phyloP scores from a whole-genome alignment of 1,140 invertebrate genomes.

The Myzus persicae region DNA sequence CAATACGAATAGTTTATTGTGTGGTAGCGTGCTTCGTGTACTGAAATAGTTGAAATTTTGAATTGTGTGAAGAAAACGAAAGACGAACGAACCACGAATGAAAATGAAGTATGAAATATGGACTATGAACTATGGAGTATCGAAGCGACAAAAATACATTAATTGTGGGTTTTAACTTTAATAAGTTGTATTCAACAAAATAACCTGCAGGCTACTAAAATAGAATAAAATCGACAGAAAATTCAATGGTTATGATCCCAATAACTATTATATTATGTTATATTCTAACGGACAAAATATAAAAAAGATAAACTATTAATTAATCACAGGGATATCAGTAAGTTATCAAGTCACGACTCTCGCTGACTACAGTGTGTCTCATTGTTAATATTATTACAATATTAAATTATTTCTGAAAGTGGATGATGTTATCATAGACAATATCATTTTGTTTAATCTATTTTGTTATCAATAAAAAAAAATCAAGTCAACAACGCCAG shows the following conservation, averaged over 20 bases:
- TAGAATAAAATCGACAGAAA: background rate
- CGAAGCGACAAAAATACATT: background rate
- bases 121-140: background rate
- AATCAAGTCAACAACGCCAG: too few species aligned
- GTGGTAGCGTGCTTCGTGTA: background rate
- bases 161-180: slow-evolving; percentile 9
- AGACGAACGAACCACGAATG: background rate
- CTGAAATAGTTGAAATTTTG: background rate
- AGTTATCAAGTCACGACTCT: too few species aligned
- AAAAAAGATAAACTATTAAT: too few species aligned
- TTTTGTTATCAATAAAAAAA: too few species aligned
- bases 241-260: background rate
- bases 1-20: background rate
- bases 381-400: too few species aligned
- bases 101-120: too few species aligned
- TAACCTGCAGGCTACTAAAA: background rate
- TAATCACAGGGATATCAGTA: too few species aligned
- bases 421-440: too few species aligned
- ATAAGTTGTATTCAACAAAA: background rate
- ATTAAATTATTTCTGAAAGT: too few species aligned
- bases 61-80: background rate
- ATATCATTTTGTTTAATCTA: too few species aligned
- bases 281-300: background rate
- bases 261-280: background rate
- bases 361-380: too few species aligned